Percentiles rank a stretch among this genome's conserved stretches.
These are phyloP conservation scores for Philaenus spumarius DNA, from an alignment of 1,140 invertebrate species.

Conservation along the genomic window DNA sequence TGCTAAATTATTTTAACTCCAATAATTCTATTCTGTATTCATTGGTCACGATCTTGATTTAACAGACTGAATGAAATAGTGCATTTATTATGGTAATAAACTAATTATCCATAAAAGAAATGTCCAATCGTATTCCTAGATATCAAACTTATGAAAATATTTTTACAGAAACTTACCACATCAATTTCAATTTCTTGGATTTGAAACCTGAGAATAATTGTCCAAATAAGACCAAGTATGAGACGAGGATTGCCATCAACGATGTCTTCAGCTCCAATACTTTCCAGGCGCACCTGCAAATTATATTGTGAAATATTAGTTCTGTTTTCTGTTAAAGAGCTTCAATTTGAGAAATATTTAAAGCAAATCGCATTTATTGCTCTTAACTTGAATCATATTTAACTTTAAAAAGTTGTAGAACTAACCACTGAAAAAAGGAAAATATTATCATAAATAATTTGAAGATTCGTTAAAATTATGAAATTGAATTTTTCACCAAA, in stretches of 20 bases:
- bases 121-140: background rate
- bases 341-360: too few relatives aligned
- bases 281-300: slow-evolving; percentile 86
- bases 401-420: too few relatives aligned
- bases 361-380: too few relatives aligned
- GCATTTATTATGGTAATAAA: background rate
- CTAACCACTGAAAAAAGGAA: too few relatives aligned
- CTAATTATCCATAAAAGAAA: background rate
- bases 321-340: too few relatives aligned
- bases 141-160: background rate
- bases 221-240: slow-evolving; percentile 98
- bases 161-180: slow-evolving; percentile 57
- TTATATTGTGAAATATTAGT: too few relatives aligned
- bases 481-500: too few relatives aligned
- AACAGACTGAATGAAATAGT: background rate
- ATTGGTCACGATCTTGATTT: background rate
- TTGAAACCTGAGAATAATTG: slow-evolving; percentile 94
- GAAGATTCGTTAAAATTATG: too few relatives aligned
- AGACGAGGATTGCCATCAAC: slow-evolving; percentile 94
- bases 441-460: too few relatives aligned
- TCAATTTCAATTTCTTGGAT: slow-evolving; percentile 99
- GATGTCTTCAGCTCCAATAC: slow-evolving; percentile 98
- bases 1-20: too few relatives aligned
- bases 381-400: too few relatives aligned
- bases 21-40: background rate